A percentile compares a stretch with the other conserved stretches of the same genome.
Conservation (phyloP, 2,113 vertebrate genomes). For the Patagioenas fasciata region DNA sequence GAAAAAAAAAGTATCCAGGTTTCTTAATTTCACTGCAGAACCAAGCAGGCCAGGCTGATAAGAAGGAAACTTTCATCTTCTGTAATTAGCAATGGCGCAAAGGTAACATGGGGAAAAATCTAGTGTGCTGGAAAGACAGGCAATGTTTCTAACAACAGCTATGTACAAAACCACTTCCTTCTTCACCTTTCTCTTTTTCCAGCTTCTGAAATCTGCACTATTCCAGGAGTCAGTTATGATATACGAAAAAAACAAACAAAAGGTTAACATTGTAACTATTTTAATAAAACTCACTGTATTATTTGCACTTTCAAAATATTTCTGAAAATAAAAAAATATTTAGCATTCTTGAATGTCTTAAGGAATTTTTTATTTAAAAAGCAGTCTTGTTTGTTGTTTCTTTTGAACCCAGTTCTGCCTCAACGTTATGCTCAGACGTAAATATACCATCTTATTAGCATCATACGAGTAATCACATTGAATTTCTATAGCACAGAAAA, state of each 20-base stretch:
- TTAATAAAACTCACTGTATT: neutral
- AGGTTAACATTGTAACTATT: neutral
- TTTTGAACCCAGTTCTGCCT: neutral
- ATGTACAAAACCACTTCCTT: neutral
- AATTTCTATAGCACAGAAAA: constrained; percentile 5
- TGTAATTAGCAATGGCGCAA: neutral
- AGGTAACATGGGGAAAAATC: neutral
- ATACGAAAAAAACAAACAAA: constrained; percentile 20
- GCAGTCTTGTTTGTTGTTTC: neutral
- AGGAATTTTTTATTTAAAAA: constrained; percentile 30
- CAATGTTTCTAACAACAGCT: neutral
- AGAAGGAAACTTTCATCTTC: neutral
- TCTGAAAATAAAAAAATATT: constrained; percentile 43
- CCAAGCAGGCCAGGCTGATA: neutral
- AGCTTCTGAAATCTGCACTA: neutral
- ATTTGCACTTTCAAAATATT: neutral
- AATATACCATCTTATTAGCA: neutral
- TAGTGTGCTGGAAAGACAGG: neutral
- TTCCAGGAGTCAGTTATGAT: neutral
- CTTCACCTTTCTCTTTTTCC: neutral
- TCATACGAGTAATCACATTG: neutral
- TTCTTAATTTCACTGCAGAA: neutral
- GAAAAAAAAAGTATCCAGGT: neutral
- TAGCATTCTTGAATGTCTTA: neutral
- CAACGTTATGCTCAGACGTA: neutral